Evolutionary conservation across 2,113 vertebrate genomes (phyloP), one percentile per base, ranked within the genome.

Genomic region (Callorhinus ursinus): DNA sequence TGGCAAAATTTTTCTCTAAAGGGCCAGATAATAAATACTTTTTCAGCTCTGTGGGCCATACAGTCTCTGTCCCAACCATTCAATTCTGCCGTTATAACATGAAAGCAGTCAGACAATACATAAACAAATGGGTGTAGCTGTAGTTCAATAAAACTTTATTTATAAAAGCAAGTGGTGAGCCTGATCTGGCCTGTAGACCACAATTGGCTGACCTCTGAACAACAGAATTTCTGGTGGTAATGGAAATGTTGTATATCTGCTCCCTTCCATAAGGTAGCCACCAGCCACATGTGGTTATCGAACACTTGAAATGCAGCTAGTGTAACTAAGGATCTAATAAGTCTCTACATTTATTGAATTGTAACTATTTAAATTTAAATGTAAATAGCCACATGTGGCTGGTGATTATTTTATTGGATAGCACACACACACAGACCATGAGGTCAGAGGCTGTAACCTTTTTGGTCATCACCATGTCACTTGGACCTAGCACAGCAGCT

Each of bases 141-240:
- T 80, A 49, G 88, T 92, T 21, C 33, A 36, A 67, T 69, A 95
- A 77, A 83, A 67, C 8, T 49, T 92, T 90, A 88, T 76, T 88
- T 94, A 33, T 8, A 87, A 87, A 90, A 83, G 13, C 12, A 84
- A 12, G 28, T 61, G 5, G 26, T 86, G n/a, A 12, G 28, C 31
- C 42, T 22, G 9, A 42, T 26, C 12, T 90, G 74, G 4, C 31
- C 42, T 71, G 5, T 57, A 36, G 22, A 7, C n/a, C 71, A 93
- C 12, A 33, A 53, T 53, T 93, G 26, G 1, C 57, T 5, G 46
- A 88, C 18, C 14, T 49, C 46, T 93, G 63, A 51, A 72, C 36
- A 79, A 81, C 6, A 59, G 42, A 91, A 59, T 36, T 61, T 71
- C 16, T 8, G 67, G 4, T 51, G 14, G 13, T 49, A 26, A 82